Percentiles rank a stretch among this genome's conserved stretches.
phyloP scores from a whole-genome alignment of 2,888 invertebrate species.

The Cacoxenus indagator region DNA sequence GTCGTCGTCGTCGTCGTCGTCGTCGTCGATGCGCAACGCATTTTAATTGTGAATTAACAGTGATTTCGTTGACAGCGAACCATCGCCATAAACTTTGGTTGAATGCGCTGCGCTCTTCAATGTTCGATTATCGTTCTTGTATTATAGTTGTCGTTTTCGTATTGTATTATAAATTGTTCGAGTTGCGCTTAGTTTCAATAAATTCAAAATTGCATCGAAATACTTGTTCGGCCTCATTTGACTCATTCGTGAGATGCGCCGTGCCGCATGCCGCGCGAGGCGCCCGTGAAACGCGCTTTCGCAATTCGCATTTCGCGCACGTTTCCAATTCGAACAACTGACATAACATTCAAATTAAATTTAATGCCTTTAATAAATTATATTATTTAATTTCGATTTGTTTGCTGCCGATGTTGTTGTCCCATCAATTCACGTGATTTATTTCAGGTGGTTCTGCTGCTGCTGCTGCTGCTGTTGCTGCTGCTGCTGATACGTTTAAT shows the following conservation, averaged over 20 bases:
- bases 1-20: too few relatives aligned
- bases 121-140: not conserved
- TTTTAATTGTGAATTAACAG: conserved; percentile 63
- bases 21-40: conserved; percentile 54
- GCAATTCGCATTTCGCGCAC: conserved; percentile 51
- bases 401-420: not conserved
- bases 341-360: conserved; percentile 59
- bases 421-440: conserved; percentile 29
- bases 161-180: too few relatives aligned
- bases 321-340: conserved; percentile 45
- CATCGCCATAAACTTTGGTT: conserved; percentile 62
- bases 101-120: conserved; percentile 1
- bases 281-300: not conserved
- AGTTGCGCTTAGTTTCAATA: too few relatives aligned
- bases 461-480: conserved; percentile 14
- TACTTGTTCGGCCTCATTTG: not conserved
- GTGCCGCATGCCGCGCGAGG: conserved; percentile 21
- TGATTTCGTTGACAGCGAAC: conserved; percentile 63
- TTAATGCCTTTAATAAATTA: conserved; percentile 54
- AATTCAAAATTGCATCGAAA: not conserved
- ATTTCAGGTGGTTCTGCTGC: not conserved
- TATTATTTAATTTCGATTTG: conserved; percentile 17
- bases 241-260: not conserved
- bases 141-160: not conserved
- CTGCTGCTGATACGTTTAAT: too few relatives aligned